Base-by-base conservation (phyloP, 1,140 invertebrate species). In the Trachymyrmex cornetzi region DNA sequence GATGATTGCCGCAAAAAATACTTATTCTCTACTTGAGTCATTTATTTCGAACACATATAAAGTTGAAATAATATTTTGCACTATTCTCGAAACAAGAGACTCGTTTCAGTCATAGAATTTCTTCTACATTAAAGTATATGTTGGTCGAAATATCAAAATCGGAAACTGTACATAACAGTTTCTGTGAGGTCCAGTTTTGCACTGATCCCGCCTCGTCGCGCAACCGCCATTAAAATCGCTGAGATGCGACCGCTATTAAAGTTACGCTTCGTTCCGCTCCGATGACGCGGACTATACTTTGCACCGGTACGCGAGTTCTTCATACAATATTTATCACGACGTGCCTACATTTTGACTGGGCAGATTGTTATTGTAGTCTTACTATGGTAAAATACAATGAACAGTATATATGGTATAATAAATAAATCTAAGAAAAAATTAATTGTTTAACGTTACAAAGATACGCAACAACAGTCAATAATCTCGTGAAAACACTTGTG, bases 231-330 rank as follows among this genome's bases (percentile, higher is more conserved):
- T 82, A 82, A 82, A 82, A 38, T 82, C 80, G 74, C 55, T 75
- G 80, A 84, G 80, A 84, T 84, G 80, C 80, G 24, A 84, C 80
- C 57, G 55, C 69, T 84, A 84, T 84, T 74, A 84, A 50, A 84
- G 80, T 84, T 57, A 84, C 80, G 80, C 80, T 84, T 84, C 80
- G 80, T 84, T 84, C 80, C 80, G 80, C 80, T 74, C 27, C 80
- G 80, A 34, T 38, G 38, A 75, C 7, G 69, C 53, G 55, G 80
- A 75, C 80, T 84, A 50, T 84, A 84, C 24, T 75, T 74, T 48
- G 34, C 38, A 44, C 27, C 38, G 55, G 69, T 84, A 74, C 55
- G n/a, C 19, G 16, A 64, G 55, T 55, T 84, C 53, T 81, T 71
- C 44, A 50, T 75, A 74, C 69, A 84, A 63, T 74, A 84, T 75